Evolutionary conservation across 1,140 invertebrate genomes (phyloP), one percentile per base, ranked within the genome.

Genomic region (Orchestia grillus): DNA sequence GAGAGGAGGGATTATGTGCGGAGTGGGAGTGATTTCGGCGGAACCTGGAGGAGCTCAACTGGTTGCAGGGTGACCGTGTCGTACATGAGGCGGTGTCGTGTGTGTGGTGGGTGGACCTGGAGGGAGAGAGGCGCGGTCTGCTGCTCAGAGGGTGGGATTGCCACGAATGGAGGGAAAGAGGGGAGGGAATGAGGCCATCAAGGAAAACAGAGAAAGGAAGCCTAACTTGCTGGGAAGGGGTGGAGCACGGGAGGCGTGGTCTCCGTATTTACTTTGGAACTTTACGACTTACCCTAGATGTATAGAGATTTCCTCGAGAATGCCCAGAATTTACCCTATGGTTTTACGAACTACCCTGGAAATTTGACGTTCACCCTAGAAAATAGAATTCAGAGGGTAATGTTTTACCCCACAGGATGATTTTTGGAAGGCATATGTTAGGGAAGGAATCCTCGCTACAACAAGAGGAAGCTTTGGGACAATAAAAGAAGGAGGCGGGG

Each of bases 381-480:
- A 77, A 23, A 77, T 77, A 23, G 11, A 23, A 3, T 77, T 36
- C 15, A 77, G 62, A 36, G 62, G 62, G 62, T 77, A 77, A 77
- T 77, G 28, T 3, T 36, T 77, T 77, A 77, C 62, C 62, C 62
- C 62, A 77, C 11, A 77, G 28, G 36, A 77, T 36, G 62, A 77
- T 77, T 77, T 77, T 77, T 77, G 28, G 62, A 77, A 77, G 62
- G 62, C 62, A 77, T 77, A 77, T 77, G 62, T 77, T 77, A 77
- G 28, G 28, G 62, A 77, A 77, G 62, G 36, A 77, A 19, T 77
- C 62, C 62, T 15, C 62, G 11, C 62, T 77, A 77, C 62, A 77
- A 77, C 62, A 77, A 77, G 62, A 77, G 62, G 62, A 77, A 28
- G 62, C 62, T 77, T 77, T 77, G 62, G 62, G 62, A 77, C 62